Evolutionary conservation across 2,797 vertebrate species (phyloP), one percentile per base, ranked within the genome.

Genomic region (Sebastes flavidus): DNA sequence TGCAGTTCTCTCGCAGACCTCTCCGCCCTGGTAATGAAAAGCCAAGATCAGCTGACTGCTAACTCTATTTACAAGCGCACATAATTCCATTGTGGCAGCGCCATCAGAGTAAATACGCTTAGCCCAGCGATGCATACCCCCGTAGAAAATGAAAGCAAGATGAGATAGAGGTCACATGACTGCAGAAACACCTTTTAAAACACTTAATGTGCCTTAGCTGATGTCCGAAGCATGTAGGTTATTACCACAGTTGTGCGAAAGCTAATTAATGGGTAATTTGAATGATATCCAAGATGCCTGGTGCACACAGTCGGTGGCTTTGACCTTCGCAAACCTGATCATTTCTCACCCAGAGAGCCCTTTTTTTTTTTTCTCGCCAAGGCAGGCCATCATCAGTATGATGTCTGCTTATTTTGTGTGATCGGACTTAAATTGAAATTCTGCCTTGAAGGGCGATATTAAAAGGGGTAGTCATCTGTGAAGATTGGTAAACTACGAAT

Each of bases 211-310:
- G 94, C 93, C 94, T 92, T 95, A 92, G 95, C 95, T 89, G 94
- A 95, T 96, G 96, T 97, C 93, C 91, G 88, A 95, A 92, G 88
- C 96, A 94, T 95, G 96, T 96, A 94, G 89, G 92, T 93, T 95
- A 91, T 94, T 94, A 95, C 94, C 91, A 92, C 79, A 91, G 93
- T 95, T 95, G 95, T 87, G 88, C 93, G 94, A 93, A 95, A 95
- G 92, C 95, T 96, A 96, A 97, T 98, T 97, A 97, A 95, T 91
- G 89, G 92, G 93, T 96, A 94, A 97, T 97, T 96, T 96, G 95
- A 96, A 96, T 96, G 96, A 97, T 97, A 95, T 93, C 93, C 90
- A 93, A 95, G 95, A 94, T 89, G 94, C 90, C 86, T 86, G 94
- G 91, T 94, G 94, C 91, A 83, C 94, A 87, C 88, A 92, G 91